Conservation (phyloP, 2,113 vertebrate species). For the Catharus bicknelli region DNA sequence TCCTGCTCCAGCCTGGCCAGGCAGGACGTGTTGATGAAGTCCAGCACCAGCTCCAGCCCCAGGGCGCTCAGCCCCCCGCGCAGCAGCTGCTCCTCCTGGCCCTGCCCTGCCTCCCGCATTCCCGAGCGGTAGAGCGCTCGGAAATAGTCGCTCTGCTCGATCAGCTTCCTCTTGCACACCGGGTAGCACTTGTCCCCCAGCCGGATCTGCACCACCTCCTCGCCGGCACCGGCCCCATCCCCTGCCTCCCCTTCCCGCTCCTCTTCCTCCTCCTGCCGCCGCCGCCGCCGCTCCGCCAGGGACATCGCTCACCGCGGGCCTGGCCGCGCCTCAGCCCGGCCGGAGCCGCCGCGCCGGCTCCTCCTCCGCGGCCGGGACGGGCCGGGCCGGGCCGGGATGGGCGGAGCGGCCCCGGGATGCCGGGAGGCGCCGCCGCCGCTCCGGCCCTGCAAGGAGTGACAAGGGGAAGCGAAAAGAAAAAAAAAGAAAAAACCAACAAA, state of each 20-base stretch:
- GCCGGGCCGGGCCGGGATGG: no score
- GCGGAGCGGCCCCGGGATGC: no score
- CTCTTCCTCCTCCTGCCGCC: background rate
- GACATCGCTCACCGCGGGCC: no score
- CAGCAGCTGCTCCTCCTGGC: constrained; percentile 86
- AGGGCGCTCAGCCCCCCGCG: constrained; percentile 88
- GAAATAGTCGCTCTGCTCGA: constrained; percentile 96
- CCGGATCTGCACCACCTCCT: constrained; percentile 85
- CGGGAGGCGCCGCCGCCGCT: no score
- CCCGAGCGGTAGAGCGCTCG: constrained; percentile 93
- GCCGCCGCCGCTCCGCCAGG: background rate
- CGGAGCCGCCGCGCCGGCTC: no score
- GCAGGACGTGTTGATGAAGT: constrained; percentile 86
- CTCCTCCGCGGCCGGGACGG: no score
- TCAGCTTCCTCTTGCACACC: constrained; percentile 89
- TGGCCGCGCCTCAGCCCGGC: no score
- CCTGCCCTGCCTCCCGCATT: constrained; percentile 86
- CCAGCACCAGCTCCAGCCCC: constrained; percentile 90
- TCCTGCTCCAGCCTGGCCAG: constrained; percentile 44
- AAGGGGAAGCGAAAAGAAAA: no score
- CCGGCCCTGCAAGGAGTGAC: no score
- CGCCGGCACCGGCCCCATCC: constrained; percentile 37
- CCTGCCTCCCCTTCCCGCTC: background rate
- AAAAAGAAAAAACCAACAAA: background rate
- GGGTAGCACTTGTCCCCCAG: constrained; percentile 87